A percentile compares a stretch with the other conserved stretches of the same genome.
Evolutionary conservation across 2,113 vertebrate genomes (phyloP).

Genomic region (Serilophus lunatus): DNA sequence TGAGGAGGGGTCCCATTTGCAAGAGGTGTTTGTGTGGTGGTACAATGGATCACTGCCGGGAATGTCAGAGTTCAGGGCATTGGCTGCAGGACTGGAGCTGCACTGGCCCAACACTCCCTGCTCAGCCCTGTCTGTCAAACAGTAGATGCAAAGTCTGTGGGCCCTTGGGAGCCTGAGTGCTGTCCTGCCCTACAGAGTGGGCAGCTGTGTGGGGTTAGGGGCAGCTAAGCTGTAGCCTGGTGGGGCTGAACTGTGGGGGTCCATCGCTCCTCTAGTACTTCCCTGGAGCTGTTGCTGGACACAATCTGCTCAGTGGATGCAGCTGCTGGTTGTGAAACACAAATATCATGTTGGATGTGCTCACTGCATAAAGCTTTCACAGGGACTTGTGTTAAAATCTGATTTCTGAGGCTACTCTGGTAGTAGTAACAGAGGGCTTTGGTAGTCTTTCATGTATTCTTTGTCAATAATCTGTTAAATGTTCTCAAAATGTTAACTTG

Average conservation of each 20-base stretch:
- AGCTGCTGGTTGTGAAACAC: background rate
- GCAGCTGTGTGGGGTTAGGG: background rate
- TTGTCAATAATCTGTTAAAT: background rate
- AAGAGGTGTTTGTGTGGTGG: background rate
- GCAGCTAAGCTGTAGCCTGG: background rate
- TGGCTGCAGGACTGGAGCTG: background rate
- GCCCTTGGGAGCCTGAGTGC: background rate
- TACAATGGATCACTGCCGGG: background rate
- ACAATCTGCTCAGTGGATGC: background rate
- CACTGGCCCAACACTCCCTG: background rate
- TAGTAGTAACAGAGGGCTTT: background rate
- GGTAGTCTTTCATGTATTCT: background rate
- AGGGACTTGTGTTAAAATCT: background rate
- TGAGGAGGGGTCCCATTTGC: background rate
- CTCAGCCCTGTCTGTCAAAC: background rate
- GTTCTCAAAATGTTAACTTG: background rate
- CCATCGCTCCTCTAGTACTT: fast-evolving
- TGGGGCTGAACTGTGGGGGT: background rate
- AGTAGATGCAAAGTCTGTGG: background rate
- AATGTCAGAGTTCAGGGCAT: no score
- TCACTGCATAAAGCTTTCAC: background rate
- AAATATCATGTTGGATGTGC: background rate
- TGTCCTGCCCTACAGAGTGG: fast-evolving
- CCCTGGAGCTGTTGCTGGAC: background rate
- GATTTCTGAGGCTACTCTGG: background rate